A percentile compares a stretch with the other conserved stretches of the same genome.
These are phyloP conservation scores for Platanista minor DNA, from an alignment of 2,113 vertebrate genomes.

Conservation along the genomic window DNA sequence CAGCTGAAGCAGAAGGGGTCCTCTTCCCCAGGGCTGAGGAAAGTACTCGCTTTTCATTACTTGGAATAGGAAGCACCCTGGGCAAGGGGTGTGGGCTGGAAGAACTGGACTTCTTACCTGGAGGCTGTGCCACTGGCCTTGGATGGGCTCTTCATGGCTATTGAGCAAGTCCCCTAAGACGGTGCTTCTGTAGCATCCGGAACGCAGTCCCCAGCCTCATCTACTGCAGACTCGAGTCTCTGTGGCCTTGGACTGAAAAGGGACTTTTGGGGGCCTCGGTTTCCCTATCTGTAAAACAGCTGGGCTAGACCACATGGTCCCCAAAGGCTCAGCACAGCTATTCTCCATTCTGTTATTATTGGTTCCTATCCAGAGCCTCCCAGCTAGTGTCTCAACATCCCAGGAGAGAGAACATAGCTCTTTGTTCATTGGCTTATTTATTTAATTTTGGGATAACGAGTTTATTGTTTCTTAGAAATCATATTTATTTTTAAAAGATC, in stretches of 20 bases:
- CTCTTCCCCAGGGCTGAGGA: neutral
- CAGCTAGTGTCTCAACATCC: neutral
- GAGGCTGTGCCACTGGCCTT: neutral
- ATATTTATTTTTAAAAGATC: neutral
- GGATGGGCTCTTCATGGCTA: neutral
- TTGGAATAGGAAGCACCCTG: neutral
- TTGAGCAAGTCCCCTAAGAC: neutral
- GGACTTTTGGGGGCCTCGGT: neutral
- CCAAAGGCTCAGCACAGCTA: neutral
- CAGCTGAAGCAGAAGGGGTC: neutral
- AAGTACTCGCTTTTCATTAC: neutral
- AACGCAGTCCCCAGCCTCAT: neutral
- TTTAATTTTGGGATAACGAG: conserved; percentile 22
- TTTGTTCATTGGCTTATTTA: conserved; percentile 40
- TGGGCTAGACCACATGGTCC: neutral
- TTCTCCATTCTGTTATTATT: neutral
- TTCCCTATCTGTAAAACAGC: neutral
- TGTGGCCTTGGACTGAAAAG: neutral
- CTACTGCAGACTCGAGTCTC: neutral
- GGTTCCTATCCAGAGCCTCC: conserved; percentile 8
- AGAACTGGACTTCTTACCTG: neutral
- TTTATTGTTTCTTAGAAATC: conserved; percentile 34
- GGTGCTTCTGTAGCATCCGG: neutral
- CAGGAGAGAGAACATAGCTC: conserved; percentile 22
- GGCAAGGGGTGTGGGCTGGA: neutral